Percentiles rank a stretch among this genome's conserved stretches.
These are phyloP conservation scores for Oryctes rhinoceros DNA, from an alignment of 1,140 invertebrate genomes.

Conservation along the genomic window DNA sequence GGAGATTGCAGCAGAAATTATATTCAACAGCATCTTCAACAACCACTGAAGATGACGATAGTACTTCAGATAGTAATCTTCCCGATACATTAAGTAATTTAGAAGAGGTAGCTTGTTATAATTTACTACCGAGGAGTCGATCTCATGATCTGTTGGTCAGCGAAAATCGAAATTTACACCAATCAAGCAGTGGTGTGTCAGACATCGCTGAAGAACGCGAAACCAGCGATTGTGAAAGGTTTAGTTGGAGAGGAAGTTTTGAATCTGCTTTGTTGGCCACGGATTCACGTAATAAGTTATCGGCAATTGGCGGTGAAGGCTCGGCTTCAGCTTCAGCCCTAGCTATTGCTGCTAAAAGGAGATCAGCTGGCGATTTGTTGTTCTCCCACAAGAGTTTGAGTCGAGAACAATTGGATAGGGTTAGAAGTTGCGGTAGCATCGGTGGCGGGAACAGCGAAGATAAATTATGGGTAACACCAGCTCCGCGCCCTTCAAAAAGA, in stretches of 20 bases:
- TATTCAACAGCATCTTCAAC: conserved; percentile 71
- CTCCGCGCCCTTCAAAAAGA: conserved; percentile 64
- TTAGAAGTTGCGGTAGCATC: conserved; percentile 83
- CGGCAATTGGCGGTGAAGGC: conserved; percentile 73
- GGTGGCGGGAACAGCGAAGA: conserved; percentile 70
- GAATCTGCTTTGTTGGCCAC: conserved; percentile 85
- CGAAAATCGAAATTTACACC: conserved; percentile 62
- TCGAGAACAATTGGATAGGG: conserved; percentile 76
- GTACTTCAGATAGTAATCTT: conserved; percentile 68
- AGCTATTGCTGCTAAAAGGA: conserved; percentile 74
- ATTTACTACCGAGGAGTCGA: conserved; percentile 71
- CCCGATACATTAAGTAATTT: conserved; percentile 52
- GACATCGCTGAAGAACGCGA: conserved; percentile 74
- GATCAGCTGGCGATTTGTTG: conserved; percentile 80
- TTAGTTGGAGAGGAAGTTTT: conserved; percentile 90
- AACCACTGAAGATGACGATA: conserved; percentile 81
- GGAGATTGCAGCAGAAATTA: conserved; percentile 66
- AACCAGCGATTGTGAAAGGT: conserved; percentile 87
- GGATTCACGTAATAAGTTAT: conserved; percentile 80
- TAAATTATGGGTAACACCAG: conserved; percentile 64
- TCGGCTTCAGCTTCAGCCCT: conserved; percentile 71
- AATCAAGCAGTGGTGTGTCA: conserved; percentile 61
- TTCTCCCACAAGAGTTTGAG: conserved; percentile 77
- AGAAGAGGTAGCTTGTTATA: conserved; percentile 54
- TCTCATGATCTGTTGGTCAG: conserved; percentile 79